Percentiles rank a stretch among this genome's conserved stretches.
Conservation (phyloP, 2,113 vertebrate genomes). For the Centropristis striata region DNA sequence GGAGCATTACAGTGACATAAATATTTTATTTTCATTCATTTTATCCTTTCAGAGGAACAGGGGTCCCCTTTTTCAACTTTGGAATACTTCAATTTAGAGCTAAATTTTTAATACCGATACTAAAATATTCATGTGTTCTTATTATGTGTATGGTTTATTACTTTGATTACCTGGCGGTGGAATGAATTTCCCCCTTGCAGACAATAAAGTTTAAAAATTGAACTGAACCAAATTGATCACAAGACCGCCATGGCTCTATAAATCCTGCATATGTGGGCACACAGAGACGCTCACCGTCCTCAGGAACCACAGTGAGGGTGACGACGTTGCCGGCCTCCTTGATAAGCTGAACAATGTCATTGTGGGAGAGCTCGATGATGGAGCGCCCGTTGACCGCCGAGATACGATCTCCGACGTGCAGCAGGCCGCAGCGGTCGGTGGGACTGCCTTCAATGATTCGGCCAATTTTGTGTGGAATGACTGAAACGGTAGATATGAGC, state of each 20-base stretch:
- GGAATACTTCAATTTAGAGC: conserved; percentile 5
- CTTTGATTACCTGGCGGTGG: conserved; percentile 12
- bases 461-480: conserved; percentile 98
- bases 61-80: background rate
- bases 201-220: background rate
- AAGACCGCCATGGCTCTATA: background rate
- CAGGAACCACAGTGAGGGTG: conserved; percentile 94
- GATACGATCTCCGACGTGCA: conserved; percentile 96
- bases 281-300: conserved; percentile 89
- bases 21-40: conserved; percentile 27
- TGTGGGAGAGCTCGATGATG: conserved; percentile 94
- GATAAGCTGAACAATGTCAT: conserved; percentile 97
- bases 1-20: background rate
- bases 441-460: conserved; percentile 97
- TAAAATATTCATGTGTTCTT: conserved; percentile 42
- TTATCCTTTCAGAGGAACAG: background rate
- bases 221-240: background rate
- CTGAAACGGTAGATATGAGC: conserved; percentile 75
- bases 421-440: conserved; percentile 93
- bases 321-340: conserved; percentile 94
- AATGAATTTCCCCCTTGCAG: conserved; percentile 6
- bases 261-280: background rate
- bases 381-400: conserved; percentile 95
- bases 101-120: background rate
- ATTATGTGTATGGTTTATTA: background rate